Percentiles rank a stretch among this genome's conserved stretches.
These are phyloP conservation scores for Silurus aristotelis DNA, from an alignment of 2,797 vertebrate genomes.

Conservation along the genomic window DNA sequence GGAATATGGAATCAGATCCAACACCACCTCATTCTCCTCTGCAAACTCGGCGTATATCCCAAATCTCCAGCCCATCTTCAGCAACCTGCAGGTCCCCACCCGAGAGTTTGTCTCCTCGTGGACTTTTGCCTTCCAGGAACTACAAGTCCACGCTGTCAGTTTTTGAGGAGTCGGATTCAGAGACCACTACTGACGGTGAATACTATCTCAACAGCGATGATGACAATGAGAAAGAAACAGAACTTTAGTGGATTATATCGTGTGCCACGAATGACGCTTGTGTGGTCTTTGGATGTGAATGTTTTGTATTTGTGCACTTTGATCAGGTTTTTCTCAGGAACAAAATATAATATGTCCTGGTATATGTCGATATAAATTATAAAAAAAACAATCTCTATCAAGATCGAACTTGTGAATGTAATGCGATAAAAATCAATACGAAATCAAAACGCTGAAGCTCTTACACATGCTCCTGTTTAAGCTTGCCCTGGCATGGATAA, in stretches of 20 bases:
- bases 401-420: conserved; percentile 3
- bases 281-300: not conserved
- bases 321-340: conserved; percentile 6
- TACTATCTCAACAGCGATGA: conserved; percentile 82
- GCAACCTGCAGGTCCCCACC: conserved; percentile 61
- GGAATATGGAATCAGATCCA: conserved; percentile 66
- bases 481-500: not conserved
- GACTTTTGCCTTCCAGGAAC: conserved; percentile 65
- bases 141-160: conserved; percentile 68
- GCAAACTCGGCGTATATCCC: conserved; percentile 66
- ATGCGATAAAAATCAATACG: not conserved
- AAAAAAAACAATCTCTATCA: not conserved
- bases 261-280: not conserved
- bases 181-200: conserved; percentile 90
- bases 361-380: not conserved
- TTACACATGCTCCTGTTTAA: conserved; percentile 15
- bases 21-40: conserved; percentile 75
- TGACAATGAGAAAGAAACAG: conserved; percentile 86
- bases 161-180: conserved; percentile 80
- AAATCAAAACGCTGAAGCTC: not conserved
- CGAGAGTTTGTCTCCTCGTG: conserved; percentile 67
- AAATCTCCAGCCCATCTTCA: conserved; percentile 65
- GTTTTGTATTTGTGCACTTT: conserved; percentile 25
- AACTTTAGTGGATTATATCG: conserved; percentile 72
- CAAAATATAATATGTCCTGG: not conserved